phyloP scores from a whole-genome alignment of 2,113 vertebrate species.

The Isichthys henryi region DNA sequence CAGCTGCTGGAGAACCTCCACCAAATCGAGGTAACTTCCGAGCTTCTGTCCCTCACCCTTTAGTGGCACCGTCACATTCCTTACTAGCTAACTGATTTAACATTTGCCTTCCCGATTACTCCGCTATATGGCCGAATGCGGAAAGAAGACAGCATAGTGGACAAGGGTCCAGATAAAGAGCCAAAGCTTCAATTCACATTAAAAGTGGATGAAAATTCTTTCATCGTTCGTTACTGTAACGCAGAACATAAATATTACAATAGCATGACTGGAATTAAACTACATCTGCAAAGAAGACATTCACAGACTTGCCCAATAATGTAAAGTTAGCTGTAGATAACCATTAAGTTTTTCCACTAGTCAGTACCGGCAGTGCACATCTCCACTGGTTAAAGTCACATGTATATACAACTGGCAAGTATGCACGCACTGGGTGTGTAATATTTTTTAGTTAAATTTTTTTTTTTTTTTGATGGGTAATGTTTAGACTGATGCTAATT shows the following conservation, averaged over 20 bases:
- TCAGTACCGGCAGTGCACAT: neutral
- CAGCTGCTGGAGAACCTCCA: constrained; percentile 80
- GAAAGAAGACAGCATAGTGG: neutral
- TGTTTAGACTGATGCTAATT: neutral
- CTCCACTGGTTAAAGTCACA: neutral
- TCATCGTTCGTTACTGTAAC: neutral
- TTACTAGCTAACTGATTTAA: neutral
- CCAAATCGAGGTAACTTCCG: constrained; percentile 66
- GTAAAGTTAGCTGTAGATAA: neutral
- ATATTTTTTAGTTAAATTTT: neutral
- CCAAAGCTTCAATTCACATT: neutral
- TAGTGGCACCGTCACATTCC: neutral
- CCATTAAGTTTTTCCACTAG: neutral
- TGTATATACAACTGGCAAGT: neutral
- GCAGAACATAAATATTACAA: neutral
- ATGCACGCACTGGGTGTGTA: neutral
- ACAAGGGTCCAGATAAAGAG: neutral
- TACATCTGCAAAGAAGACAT: neutral
- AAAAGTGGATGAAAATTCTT: neutral
- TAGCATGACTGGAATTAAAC: neutral
- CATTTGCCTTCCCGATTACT: neutral
- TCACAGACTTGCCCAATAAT: neutral
- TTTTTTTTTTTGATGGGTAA: neutral
- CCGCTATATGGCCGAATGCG: neutral
- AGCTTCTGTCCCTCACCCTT: no score